These are phyloP conservation scores for Monarcha castaneiventris DNA, from an alignment of 2,113 vertebrate genomes.

Conservation along the genomic window DNA sequence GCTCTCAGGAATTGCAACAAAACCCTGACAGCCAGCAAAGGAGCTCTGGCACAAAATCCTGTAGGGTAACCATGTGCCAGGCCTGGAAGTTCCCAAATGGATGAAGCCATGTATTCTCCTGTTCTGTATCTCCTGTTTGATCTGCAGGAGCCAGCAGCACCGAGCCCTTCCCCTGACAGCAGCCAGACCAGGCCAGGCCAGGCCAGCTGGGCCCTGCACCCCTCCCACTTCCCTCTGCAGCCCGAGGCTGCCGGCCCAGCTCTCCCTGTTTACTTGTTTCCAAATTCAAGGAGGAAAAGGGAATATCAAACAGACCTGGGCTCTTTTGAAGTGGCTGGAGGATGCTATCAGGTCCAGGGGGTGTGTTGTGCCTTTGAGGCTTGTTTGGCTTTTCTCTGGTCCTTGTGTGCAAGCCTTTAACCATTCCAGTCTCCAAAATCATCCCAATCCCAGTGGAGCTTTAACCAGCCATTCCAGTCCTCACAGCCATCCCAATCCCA, in stretches of 20 bases:
- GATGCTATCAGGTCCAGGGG: slow-evolving; percentile 18
- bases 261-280: slow-evolving; percentile 43
- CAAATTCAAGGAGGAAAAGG: slow-evolving; percentile 56
- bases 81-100: background rate
- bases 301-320: slow-evolving; percentile 65
- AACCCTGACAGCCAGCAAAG: background rate
- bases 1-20: background rate
- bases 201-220: background rate
- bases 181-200: slow-evolving; percentile 30
- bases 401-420: background rate
- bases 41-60: background rate
- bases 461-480: background rate
- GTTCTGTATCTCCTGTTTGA: background rate
- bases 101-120: background rate
- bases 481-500: background rate
- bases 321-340: slow-evolving; percentile 64
- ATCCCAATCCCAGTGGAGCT: background rate
- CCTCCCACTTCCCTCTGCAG: slow-evolving; percentile 11
- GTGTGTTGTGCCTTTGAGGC: slow-evolving; percentile 23
- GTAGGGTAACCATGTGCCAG: background rate
- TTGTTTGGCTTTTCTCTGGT: slow-evolving; percentile 46
- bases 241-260: slow-evolving; percentile 23
- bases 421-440: background rate
- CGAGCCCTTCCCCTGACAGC: background rate
- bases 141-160: background rate